Conservation (phyloP, 2,797 vertebrate genomes). For the Lacerta viridis region DNA sequence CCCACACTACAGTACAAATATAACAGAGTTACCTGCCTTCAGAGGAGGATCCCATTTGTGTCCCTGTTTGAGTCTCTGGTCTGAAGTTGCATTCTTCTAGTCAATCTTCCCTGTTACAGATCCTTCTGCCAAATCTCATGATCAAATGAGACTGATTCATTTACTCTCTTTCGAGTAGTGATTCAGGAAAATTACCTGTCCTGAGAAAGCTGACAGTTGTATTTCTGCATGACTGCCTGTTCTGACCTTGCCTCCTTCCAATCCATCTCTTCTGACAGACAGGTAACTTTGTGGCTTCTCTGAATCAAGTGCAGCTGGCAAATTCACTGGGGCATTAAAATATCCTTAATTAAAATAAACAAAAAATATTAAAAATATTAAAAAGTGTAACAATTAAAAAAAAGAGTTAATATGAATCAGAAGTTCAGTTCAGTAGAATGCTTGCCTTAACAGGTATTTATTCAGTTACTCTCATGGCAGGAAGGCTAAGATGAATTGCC, state of each 20-base stretch:
- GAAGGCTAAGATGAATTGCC: not conserved
- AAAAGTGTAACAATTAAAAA: too few species aligned
- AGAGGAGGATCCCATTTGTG: not conserved
- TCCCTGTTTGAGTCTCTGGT: not conserved
- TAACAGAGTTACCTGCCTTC: not conserved
- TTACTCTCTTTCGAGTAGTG: not conserved
- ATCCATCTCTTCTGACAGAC: not conserved
- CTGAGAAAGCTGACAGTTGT: not conserved
- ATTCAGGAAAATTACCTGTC: not conserved
- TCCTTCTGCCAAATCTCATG: not conserved
- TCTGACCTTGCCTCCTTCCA: not conserved
- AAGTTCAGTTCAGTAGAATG: too few species aligned
- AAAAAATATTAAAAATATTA: too few species aligned
- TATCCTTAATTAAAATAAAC: too few species aligned
- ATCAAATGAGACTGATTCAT: not conserved
- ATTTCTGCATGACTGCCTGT: not conserved
- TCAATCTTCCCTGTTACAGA: too few species aligned
- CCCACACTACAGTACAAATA: not conserved
- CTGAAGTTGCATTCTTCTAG: not conserved
- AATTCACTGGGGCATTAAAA: too few species aligned
- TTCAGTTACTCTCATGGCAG: not conserved
- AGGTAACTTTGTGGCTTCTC: not conserved
- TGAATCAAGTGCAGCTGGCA: not conserved
- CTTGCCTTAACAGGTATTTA: too few species aligned
- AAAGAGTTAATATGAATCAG: too few species aligned